phyloP scores from a whole-genome alignment of 2,113 vertebrate genomes.

The Microtus ochrogaster region DNA sequence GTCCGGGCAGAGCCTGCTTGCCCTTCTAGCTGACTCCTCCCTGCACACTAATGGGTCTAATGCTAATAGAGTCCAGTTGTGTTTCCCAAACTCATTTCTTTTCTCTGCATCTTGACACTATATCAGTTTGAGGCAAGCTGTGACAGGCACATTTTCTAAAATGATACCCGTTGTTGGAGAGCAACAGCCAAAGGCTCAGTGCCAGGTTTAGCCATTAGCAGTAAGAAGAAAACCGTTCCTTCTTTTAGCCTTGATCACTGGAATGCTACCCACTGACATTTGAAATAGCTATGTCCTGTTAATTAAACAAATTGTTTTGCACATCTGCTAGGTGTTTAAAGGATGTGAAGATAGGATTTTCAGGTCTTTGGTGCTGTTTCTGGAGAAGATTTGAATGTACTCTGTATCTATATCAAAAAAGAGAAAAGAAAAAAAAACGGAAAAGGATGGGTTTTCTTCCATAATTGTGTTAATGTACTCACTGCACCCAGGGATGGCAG shows the following conservation, averaged over 20 bases:
- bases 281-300: slow-evolving; percentile 72
- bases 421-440: background rate
- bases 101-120: slow-evolving; percentile 78
- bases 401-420: background rate
- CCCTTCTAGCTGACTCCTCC: slow-evolving; percentile 45
- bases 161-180: slow-evolving; percentile 71
- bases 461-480: background rate
- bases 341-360: slow-evolving; percentile 63
- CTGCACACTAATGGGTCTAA: slow-evolving; percentile 42
- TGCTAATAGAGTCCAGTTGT: slow-evolving; percentile 69
- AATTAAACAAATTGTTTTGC: slow-evolving; percentile 70
- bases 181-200: slow-evolving; percentile 50
- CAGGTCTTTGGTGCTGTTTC: slow-evolving; percentile 64
- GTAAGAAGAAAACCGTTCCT: slow-evolving; percentile 63
- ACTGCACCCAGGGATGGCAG: background rate
- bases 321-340: slow-evolving; percentile 44
- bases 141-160: slow-evolving; percentile 75
- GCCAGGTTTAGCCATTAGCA: slow-evolving; percentile 70
- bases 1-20: slow-evolving; percentile 56
- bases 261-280: slow-evolving; percentile 75
- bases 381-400: background rate
- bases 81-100: slow-evolving; percentile 74
- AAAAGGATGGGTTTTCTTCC: background rate
- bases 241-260: slow-evolving; percentile 69
- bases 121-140: slow-evolving; percentile 77